Base-by-base conservation (phyloP, 2,888 invertebrate genomes). In the Steinernema carpocapsae region DNA sequence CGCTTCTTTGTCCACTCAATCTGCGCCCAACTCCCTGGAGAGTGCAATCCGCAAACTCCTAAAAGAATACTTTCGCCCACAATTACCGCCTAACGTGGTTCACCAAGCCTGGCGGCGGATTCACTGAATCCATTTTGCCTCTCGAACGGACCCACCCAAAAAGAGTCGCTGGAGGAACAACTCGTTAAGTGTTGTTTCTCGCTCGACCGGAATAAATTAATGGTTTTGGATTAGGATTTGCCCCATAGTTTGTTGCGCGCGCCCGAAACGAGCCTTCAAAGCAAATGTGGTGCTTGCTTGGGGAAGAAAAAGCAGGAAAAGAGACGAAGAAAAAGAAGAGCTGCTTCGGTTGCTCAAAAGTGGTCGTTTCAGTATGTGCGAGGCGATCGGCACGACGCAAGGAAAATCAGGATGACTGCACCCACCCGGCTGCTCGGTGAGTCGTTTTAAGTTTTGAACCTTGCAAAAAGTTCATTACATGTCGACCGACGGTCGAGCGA, bases 161-260 rank as follows among this genome's bases (percentile, higher is more conserved):
- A n/a, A n/a, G n/a, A n/a, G 43, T 7, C 43, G 43, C 10, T 10
- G 43, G 43, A 19, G n/a, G n/a, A 48, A 48, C 48, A 48, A 48
- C n/a, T 48, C n/a, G 48, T 48, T 48, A 48, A 48, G 48, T 48
- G 48, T 56, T 56, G 56, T 56, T 56, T 56, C 56, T 26, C 56
- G 56, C 6, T 56, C 24, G 56, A 56, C 6, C 17, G 56, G 56
- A 56, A 56, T 56, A 56, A 56, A 56, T 56, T 56, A 56, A 56
- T 56, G 56, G 56, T 26, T 26, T 56, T 26, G 56, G 56, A 56
- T 22, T 56, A 56, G 56, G 56, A 56, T 56, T 56, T 56, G 12
- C 12, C 51, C 19, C 6, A 51, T 19, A n/a, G 19, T 22, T 56
- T 26, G 26, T 56, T 56, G 14, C n/a, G n/a, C n/a, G n/a, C n/a